phyloP scores from a whole-genome alignment of 2,888 invertebrate genomes.

The Pimpla rufipes region DNA sequence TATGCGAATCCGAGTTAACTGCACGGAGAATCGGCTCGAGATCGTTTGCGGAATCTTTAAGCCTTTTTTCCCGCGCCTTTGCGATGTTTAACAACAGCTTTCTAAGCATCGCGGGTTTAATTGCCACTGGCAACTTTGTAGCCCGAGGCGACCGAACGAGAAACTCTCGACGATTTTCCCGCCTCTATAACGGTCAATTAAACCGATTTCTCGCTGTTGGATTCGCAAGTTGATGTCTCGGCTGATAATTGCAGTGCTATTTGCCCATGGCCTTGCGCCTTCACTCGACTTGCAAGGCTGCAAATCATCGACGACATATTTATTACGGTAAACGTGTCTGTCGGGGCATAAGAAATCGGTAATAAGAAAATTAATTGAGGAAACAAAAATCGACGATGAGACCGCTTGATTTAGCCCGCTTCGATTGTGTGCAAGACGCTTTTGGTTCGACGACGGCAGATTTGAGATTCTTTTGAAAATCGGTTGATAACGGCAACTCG shows the following conservation, averaged over 20 bases:
- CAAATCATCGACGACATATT: neutral
- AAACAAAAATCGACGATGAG: neutral
- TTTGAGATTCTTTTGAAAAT: neutral
- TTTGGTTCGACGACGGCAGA: neutral
- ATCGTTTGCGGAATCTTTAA: too few species aligned
- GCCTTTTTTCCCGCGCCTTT: neutral
- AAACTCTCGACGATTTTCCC: neutral
- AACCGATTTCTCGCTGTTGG: neutral
- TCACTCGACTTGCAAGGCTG: neutral
- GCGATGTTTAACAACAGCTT: too few species aligned
- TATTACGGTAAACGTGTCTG: neutral
- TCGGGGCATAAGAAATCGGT: neutral
- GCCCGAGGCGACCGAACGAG: neutral
- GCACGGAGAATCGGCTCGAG: neutral
- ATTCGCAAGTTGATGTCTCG: slow-evolving; percentile 13
- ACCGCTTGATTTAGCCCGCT: neutral
- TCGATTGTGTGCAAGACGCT: neutral
- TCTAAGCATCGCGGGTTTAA: too few species aligned
- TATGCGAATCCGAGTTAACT: neutral
- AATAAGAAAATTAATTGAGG: too few species aligned
- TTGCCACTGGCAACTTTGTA: neutral
- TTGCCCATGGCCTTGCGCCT: slow-evolving; percentile 36
- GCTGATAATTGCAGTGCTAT: slow-evolving; percentile 5
- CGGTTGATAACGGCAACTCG: neutral
- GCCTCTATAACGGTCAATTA: neutral